Evolutionary conservation across 2,797 vertebrate genomes (phyloP).

Genomic region (Bovichtus variegatus): DNA sequence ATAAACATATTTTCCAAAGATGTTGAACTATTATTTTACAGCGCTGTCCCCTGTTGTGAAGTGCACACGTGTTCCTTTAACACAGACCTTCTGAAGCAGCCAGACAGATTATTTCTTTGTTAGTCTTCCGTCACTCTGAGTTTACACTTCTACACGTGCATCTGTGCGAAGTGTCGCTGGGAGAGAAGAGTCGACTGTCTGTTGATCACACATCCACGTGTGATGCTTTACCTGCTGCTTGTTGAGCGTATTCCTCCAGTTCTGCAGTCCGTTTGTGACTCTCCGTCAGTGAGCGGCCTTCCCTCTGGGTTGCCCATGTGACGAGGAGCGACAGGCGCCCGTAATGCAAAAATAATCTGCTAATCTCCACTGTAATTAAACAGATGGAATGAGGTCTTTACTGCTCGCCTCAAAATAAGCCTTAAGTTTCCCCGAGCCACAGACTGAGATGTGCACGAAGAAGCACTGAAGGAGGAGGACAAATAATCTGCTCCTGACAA

Average conservation of each 20-base stretch:
- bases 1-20: too few species aligned
- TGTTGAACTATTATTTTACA: too few species aligned
- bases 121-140: too few species aligned
- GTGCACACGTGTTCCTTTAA: too few species aligned
- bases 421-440: conserved; percentile 58
- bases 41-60: too few species aligned
- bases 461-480: conserved; percentile 33
- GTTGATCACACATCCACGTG: too few species aligned
- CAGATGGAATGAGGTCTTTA: conserved; percentile 86
- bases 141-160: too few species aligned
- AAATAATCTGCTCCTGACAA: conserved; percentile 14
- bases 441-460: conserved; percentile 55
- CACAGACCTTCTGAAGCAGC: too few species aligned
- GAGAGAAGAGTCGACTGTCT: too few species aligned
- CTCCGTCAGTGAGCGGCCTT: conserved; percentile 37
- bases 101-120: too few species aligned
- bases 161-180: too few species aligned
- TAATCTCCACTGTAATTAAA: conserved; percentile 87
- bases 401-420: conserved; percentile 73
- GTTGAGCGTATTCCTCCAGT: conserved; percentile 9
- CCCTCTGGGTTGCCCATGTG: conserved; percentile 62
- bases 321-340: conserved; percentile 75
- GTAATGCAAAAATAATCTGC: conserved; percentile 87
- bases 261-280: conserved; percentile 52
- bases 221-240: conserved; percentile 11